Percentiles rank a stretch among this genome's conserved stretches.
These are phyloP conservation scores for Apteryx owenii DNA, from an alignment of 2,113 vertebrate species.

Conservation along the genomic window DNA sequence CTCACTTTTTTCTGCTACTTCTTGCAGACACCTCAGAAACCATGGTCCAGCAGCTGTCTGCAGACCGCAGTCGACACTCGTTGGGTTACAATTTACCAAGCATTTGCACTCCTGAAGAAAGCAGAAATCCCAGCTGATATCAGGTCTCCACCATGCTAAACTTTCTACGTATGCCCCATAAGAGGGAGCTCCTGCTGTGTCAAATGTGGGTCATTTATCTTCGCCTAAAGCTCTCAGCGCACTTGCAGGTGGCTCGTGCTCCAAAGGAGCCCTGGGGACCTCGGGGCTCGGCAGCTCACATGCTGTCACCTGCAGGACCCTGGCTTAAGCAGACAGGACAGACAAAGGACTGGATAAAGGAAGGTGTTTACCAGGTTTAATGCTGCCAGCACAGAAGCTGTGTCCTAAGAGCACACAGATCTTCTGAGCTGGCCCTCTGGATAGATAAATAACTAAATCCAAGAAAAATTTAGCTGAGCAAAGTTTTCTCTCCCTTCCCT, in stretches of 20 bases:
- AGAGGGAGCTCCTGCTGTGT: background rate
- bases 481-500: background rate
- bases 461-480: background rate
- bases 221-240: background rate
- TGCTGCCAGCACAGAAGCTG: background rate
- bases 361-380: background rate
- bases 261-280: background rate
- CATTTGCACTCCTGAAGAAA: background rate
- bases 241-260: background rate
- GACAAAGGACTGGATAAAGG: background rate
- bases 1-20: background rate
- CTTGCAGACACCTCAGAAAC: background rate
- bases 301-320: background rate
- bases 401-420: background rate
- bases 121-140: background rate
- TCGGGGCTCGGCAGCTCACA: background rate
- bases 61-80: background rate
- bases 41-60: background rate
- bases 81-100: background rate
- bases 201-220: background rate
- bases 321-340: background rate
- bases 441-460: background rate
- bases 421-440: background rate
- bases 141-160: background rate
- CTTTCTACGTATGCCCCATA: background rate